These are phyloP conservation scores for Eurois occulta DNA, from an alignment of 2,888 invertebrate genomes.

Conservation along the genomic window DNA sequence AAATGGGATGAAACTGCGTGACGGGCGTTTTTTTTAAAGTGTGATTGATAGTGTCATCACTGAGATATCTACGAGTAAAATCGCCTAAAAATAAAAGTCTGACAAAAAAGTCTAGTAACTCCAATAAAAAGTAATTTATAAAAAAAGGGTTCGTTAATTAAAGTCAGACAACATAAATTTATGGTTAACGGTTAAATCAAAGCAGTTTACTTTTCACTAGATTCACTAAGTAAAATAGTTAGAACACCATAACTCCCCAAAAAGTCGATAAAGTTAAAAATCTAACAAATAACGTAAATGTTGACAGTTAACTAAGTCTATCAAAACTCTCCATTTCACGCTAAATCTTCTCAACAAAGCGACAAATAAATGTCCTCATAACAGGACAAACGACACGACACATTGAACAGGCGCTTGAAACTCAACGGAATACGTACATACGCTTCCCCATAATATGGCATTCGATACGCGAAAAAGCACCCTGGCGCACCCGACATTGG, in stretches of 20 bases:
- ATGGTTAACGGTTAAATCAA: neutral
- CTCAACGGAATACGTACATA: too few species aligned
- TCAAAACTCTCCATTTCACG: neutral
- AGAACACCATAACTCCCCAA: neutral
- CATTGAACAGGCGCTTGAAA: too few species aligned
- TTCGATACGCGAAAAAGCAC: too few species aligned
- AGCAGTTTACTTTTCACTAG: neutral
- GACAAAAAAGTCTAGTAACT: neutral
- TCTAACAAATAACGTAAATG: neutral
- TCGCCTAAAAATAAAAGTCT: neutral
- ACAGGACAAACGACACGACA: slow-evolving; percentile 27
- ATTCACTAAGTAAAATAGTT: neutral
- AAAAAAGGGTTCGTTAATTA: neutral
- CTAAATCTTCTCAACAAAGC: slow-evolving; percentile 6
- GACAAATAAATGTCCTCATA: slow-evolving; percentile 23
- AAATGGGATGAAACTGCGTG: neutral
- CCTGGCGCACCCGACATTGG: too few species aligned
- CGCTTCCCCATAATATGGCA: too few species aligned
- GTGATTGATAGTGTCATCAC: neutral
- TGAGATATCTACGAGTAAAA: neutral
- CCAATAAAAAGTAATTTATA: neutral
- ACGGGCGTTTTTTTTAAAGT: neutral
- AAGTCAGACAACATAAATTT: neutral
- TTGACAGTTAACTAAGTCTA: neutral
- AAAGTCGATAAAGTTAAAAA: neutral